phyloP scores from a whole-genome alignment of 2,113 vertebrate genomes.

The Tringa solitaria region DNA sequence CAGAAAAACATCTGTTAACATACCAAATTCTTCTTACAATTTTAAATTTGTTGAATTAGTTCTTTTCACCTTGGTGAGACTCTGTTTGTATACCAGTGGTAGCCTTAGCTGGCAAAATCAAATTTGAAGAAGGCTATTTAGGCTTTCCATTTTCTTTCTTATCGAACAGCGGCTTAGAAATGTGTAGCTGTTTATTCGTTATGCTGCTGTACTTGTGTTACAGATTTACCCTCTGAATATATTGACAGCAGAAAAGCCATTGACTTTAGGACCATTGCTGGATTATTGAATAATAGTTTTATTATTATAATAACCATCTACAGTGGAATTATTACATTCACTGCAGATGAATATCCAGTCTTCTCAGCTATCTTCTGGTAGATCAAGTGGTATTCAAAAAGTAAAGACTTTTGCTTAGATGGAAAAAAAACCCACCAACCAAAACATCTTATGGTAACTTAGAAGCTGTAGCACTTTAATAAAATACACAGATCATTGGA shows the following conservation, averaged over 20 bases:
- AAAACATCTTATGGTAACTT: background rate
- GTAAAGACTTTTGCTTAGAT: background rate
- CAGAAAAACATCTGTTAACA: background rate
- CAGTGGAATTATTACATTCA: background rate
- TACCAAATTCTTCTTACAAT: background rate
- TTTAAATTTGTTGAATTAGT: background rate
- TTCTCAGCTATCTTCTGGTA: background rate
- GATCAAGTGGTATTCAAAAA: background rate
- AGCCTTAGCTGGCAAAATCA: background rate
- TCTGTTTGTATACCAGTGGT: background rate
- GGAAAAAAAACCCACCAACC: background rate
- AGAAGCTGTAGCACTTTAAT: background rate
- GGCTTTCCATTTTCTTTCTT: background rate
- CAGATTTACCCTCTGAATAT: background rate
- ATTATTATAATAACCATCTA: background rate
- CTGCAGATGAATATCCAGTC: background rate
- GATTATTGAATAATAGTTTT: background rate
- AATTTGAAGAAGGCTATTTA: background rate
- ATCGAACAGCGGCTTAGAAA: background rate
- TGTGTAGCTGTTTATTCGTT: background rate
- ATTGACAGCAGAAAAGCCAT: background rate
- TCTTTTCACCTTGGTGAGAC: background rate
- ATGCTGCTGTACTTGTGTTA: background rate
- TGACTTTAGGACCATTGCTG: background rate
- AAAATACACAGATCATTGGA: background rate